Conservation (phyloP, 2,113 vertebrate species). For the Semicossyphus pulcher region DNA sequence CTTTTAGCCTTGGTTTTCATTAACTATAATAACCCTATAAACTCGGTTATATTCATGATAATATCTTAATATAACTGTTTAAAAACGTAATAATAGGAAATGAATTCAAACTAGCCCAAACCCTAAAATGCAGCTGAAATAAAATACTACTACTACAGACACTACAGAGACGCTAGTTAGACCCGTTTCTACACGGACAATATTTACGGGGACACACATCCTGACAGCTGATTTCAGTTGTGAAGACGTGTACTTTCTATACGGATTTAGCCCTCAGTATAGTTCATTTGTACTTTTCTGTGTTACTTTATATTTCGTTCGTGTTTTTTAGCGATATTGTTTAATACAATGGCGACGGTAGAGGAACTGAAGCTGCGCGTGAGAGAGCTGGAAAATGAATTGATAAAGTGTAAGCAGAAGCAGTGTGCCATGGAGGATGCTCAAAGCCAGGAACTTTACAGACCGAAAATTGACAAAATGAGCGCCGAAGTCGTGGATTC, state of each 20-base stretch:
- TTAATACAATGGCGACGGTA: conserved; percentile 76
- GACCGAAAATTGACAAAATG: conserved; percentile 89
- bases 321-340: rapidly evolving
- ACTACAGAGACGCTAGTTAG: no score
- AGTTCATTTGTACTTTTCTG: neutral
- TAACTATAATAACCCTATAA: no score
- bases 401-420: conserved; percentile 84
- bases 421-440: conserved; percentile 55
- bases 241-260: conserved; percentile 78
- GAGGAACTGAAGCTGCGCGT: conserved; percentile 87
- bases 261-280: neutral
- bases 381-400: conserved; percentile 88
- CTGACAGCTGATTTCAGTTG: conserved; percentile 61
- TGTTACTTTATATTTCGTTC: neutral
- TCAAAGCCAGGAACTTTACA: conserved; percentile 58
- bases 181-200: conserved; percentile 57
- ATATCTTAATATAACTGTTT: no score
- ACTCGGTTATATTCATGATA: no score
- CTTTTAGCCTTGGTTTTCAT: no score
- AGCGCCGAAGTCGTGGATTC: conserved; percentile 95
- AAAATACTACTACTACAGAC: no score
- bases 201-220: conserved; percentile 53
- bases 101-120: no score
- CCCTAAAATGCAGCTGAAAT: no score
- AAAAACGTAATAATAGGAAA: no score